Percentiles rank a stretch among this genome's conserved stretches.
phyloP scores from a whole-genome alignment of 2,113 vertebrate genomes.

The Ptychochromis oligacanthus region DNA sequence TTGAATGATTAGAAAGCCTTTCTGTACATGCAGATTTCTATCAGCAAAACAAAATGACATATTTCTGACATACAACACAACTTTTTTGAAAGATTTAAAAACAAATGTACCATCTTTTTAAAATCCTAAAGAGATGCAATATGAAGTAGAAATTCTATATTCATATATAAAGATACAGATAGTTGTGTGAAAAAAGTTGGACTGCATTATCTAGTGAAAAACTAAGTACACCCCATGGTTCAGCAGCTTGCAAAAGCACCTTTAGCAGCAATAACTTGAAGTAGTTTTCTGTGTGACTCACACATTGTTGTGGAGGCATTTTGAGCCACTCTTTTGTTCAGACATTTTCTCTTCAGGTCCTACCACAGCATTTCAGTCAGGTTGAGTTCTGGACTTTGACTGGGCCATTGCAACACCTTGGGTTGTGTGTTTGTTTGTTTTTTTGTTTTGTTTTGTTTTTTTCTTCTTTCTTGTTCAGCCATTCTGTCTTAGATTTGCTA shows the following conservation, averaged over 20 bases:
- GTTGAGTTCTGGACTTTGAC: not conserved
- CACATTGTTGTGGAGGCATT: not conserved
- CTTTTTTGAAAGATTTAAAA: too few relatives aligned
- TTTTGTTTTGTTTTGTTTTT: too few relatives aligned
- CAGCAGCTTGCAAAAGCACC: not conserved
- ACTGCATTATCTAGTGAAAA: not conserved
- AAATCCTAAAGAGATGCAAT: too few relatives aligned
- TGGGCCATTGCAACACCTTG: not conserved
- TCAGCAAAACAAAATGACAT: too few relatives aligned
- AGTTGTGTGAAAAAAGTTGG: too few relatives aligned
- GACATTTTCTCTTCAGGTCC: not conserved
- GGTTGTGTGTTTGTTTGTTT: too few relatives aligned
- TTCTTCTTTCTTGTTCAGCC: not conserved
- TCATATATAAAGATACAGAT: too few relatives aligned
- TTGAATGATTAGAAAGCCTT: not conserved
- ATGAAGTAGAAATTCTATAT: too few relatives aligned
- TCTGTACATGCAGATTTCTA: not conserved
- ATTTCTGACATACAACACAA: too few relatives aligned
- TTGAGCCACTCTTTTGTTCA: not conserved
- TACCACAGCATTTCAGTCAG: not conserved
- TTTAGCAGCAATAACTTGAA: not conserved
- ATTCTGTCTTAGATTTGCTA: not conserved
- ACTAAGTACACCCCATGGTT: not conserved
- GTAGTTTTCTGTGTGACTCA: not conserved
- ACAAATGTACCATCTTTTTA: too few relatives aligned